Evolutionary conservation across 2,113 vertebrate genomes (phyloP), one percentile per base, ranked within the genome.

Genomic region (Clarias magur): DNA sequence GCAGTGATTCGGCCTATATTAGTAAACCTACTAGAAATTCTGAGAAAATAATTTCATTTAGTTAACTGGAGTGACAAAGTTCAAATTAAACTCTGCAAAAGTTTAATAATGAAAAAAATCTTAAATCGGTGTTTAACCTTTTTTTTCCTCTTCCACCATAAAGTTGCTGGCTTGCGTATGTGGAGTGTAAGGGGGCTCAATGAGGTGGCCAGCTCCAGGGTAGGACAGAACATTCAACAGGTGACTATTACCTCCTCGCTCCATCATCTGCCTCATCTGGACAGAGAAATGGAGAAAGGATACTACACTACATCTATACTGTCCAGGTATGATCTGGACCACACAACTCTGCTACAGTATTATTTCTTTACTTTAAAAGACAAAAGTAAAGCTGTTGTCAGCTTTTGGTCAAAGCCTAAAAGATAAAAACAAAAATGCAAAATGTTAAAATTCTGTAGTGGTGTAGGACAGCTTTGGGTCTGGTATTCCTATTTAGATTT

Each of bases 231-330:
- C 8, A 2, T 93, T 94, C 84, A 96, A 89, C 70, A 95, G 91
- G 79, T 93, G 92, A 76, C 89, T 88, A 88, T 95, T 95, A 34
- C 94, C 94, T 1, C 91, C 93, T 19, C 1, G 67, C 73, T 94
- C 89, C 94, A 95, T 94, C 92, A 95, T 94, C 82, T 91, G 88
- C 89, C 91, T 91, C 23, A 96, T 94, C 95, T 96, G 88, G 23
- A 67, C 42, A 48, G 60, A 4, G 38, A 56, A 10, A 86, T 34
- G 17, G 6, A 2, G 10, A 4, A 78, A 78, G 2, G 27, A 38
- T 16, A 11, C 5, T 48, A 76, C 17, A 34, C 34, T 34, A 70
- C 16, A 34, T 34, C 2, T 70, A 38, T 38, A 12, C 48, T 48
- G 27, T 67, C 25, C 13, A 9, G 16, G 15, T 19, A 17, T 34